Conservation (phyloP, 2,113 vertebrate species). For the Isichthys henryi region DNA sequence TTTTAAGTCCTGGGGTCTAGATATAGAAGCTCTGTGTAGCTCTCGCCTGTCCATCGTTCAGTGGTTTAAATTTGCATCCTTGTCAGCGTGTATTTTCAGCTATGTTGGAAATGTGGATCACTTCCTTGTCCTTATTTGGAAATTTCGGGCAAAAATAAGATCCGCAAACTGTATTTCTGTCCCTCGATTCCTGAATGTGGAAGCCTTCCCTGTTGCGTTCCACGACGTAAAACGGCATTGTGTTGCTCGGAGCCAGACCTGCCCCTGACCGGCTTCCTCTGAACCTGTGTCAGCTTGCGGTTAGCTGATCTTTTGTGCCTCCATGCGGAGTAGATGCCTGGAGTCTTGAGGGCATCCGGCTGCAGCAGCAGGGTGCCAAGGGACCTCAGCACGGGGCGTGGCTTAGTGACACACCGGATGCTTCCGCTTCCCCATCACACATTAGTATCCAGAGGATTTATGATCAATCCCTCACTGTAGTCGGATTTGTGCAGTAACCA, state of each 20-base stretch:
- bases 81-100: background rate
- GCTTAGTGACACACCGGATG: background rate
- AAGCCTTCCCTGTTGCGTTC: background rate
- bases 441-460: background rate
- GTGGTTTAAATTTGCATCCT: background rate
- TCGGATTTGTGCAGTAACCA: background rate
- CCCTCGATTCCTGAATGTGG: background rate
- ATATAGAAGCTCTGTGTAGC: background rate
- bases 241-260: background rate
- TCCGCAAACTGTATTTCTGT: background rate
- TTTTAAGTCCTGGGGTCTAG: background rate
- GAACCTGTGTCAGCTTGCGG: conserved; percentile 30
- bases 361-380: background rate
- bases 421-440: background rate
- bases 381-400: conserved; percentile 16
- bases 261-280: conserved; percentile 21
- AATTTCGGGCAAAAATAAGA: background rate
- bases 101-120: background rate
- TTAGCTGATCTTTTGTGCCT: conserved; percentile 27
- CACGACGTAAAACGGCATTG: background rate
- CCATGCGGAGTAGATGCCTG: conserved; percentile 30
- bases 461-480: background rate
- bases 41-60: background rate
- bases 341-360: conserved; percentile 22
- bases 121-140: background rate